Evolutionary conservation across 2,797 vertebrate species (phyloP).

Genomic region (Rhincodon typus): DNA sequence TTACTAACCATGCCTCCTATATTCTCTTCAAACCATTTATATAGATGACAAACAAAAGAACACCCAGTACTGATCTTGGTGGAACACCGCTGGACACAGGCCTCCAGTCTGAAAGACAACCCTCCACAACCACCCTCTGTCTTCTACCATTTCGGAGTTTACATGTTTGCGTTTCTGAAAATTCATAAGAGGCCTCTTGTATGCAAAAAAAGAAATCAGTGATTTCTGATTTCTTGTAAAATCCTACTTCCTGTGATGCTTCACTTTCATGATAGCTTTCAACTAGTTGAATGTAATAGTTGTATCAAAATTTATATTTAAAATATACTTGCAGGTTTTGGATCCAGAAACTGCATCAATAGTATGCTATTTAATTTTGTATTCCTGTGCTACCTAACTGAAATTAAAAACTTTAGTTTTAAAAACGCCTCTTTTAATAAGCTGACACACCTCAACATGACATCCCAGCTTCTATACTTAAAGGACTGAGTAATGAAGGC

Average conservation of each 20-base stretch:
- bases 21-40: no score
- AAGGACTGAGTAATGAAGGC: no score
- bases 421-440: no score
- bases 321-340: not conserved
- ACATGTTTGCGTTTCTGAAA: not conserved
- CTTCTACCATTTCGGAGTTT: not conserved
- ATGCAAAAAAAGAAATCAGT: not conserved
- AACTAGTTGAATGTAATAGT: not conserved
- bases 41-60: no score
- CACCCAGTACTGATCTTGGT: no score
- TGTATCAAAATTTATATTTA: not conserved
- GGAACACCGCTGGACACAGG: no score
- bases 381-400: not conserved
- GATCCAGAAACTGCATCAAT: no score
- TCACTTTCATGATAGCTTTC: not conserved
- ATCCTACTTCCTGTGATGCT: not conserved
- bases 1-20: no score
- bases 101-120: no score
- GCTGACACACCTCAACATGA: no score
- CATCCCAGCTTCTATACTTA: no score
- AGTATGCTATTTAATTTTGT: no score
- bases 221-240: not conserved
- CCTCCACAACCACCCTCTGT: not conserved
- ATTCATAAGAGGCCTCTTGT: not conserved
- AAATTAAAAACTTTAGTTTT: not conserved